Conservation (phyloP, 2,113 vertebrate genomes). For the Malurus elegans region DNA sequence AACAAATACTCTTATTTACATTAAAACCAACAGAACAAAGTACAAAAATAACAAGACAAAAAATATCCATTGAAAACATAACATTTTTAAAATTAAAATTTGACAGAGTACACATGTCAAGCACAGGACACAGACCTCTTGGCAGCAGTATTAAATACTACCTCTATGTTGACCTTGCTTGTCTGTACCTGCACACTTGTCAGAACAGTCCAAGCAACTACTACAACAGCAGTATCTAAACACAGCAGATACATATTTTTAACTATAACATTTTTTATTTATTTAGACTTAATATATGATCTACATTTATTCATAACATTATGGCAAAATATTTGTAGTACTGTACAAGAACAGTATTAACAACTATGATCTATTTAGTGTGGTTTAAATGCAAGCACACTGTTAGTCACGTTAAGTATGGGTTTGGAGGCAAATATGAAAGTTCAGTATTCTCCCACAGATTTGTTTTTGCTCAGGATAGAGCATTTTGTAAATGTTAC, state of each 20-base stretch:
- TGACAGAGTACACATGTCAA: not conserved
- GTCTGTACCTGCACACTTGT: not conserved
- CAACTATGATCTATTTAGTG: not conserved
- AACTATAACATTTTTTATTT: not conserved
- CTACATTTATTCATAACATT: not conserved
- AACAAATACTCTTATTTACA: not conserved
- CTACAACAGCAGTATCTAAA: not conserved
- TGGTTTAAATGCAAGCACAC: not conserved
- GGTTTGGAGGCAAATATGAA: not conserved
- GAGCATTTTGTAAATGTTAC: not conserved
- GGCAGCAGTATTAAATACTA: not conserved
- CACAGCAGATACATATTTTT: not conserved
- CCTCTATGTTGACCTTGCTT: not conserved
- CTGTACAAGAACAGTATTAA: not conserved
- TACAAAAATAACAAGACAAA: not conserved
- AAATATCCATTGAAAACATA: not conserved
- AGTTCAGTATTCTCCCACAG: not conserved
- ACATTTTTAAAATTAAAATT: not conserved
- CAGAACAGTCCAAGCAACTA: not conserved
- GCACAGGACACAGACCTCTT: not conserved
- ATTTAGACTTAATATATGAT: not conserved
- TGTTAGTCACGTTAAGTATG: not conserved
- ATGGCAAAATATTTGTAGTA: not conserved
- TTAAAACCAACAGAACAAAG: not conserved
- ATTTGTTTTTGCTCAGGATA: not conserved